Base-by-base conservation (phyloP, 2,888 invertebrate genomes). In the Pheosia gnoma region DNA sequence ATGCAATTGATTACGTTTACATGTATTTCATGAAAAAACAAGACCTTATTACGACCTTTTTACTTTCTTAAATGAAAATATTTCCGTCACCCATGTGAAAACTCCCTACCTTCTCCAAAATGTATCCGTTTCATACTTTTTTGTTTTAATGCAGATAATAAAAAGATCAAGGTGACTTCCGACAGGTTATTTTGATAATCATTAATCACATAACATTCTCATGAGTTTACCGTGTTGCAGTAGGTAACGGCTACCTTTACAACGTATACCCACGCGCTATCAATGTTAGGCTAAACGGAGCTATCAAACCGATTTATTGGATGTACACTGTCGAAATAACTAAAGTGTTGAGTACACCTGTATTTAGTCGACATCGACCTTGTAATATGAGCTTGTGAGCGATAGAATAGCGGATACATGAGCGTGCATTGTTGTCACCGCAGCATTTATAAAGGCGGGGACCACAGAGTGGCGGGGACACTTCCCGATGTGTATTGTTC, bases 351-450 rank as follows among this genome's bases (percentile, higher is more conserved):
- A 56, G 57, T 57, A 49, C 53, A 68, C 62, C 60, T 74, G 72
- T 61, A 59, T 64, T 55, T 59, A 63, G 58, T 65, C 56, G 37
- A 53, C 47, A 25, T 2, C 45, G 60, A 63, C 72, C 72, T 72
- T 72, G 71, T 37, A 56, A 8, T 38, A 49, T 6, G 38, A 61
- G 45, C 37, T 54, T 53, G 59, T 25, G 25, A 25, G 64, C 61
- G 63, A 64, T 62, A 64, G 64, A n/a, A 55, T 72, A 75, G 69
- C 72, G 75, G 75, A 72, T 63, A 66, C 62, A 72, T 74, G 64
- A 69, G 52, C 38, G 1, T 4, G 37, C 38, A 53, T 37, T 53
- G 51, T 51, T 51, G 25, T 59, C 13, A 56, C 57, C 25, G 60
- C 63, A 69, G 62, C 45, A 66, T 49, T 62, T 53, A 67, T 74